Evolutionary conservation across 2,797 vertebrate genomes (phyloP).

Genomic region (Rhinogobio ventralis): DNA sequence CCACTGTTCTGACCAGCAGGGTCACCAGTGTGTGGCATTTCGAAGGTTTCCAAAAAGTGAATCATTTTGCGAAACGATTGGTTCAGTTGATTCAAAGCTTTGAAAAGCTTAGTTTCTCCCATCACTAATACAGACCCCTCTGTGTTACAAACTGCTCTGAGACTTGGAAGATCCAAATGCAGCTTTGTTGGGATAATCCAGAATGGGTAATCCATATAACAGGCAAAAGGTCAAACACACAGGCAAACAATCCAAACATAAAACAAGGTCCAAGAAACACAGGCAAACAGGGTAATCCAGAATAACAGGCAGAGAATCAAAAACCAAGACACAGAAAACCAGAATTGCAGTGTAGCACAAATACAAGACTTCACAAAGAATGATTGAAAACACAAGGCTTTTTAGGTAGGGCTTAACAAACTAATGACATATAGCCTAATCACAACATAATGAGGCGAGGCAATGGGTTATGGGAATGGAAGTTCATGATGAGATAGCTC

Average conservation of each 20-base stretch:
- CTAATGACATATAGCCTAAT: background rate
- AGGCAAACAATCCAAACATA: background rate
- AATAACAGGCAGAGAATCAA: background rate
- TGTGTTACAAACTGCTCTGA: too few species aligned
- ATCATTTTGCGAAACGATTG: too few species aligned
- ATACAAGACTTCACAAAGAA: background rate
- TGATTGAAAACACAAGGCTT: background rate
- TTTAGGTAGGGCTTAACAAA: background rate
- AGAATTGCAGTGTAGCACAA: background rate
- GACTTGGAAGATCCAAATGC: background rate
- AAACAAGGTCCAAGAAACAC: background rate
- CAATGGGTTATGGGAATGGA: background rate
- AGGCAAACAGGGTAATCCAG: background rate
- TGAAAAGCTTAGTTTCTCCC: too few species aligned
- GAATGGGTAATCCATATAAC: background rate
- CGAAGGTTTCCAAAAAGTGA: too few species aligned
- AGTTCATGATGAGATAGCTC: background rate
- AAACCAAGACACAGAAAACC: background rate
- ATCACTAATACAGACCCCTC: too few species aligned
- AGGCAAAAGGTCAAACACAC: background rate
- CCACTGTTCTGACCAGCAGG: too few species aligned
- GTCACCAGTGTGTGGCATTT: too few species aligned
- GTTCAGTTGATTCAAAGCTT: too few species aligned
- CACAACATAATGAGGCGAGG: background rate
- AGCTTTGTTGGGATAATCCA: background rate